Evolutionary conservation across 2,113 vertebrate species (phyloP).

Genomic region (Apaloderma vittatum): DNA sequence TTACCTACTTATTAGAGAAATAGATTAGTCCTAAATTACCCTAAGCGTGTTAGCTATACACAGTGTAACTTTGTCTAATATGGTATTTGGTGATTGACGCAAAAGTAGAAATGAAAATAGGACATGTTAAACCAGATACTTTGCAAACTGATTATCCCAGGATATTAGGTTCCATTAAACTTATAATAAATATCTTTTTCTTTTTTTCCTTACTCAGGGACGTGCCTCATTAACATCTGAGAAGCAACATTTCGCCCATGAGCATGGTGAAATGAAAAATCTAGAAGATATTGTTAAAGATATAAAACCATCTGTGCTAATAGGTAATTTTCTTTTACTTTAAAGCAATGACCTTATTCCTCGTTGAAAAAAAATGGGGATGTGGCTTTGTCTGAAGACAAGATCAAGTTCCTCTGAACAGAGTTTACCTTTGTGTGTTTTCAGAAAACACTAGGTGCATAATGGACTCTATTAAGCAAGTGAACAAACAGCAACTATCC

Average conservation of each 20-base stretch:
- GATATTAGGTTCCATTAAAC: not conserved
- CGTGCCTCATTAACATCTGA: constrained; percentile 90
- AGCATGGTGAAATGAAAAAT: constrained; percentile 88
- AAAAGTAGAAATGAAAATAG: not conserved
- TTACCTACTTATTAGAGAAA: not conserved
- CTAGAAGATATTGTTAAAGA: constrained; percentile 88
- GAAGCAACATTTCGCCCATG: constrained; percentile 91
- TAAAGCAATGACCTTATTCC: constrained; percentile 21
- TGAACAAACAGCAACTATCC: constrained; percentile 5
- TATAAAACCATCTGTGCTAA: constrained; percentile 92
- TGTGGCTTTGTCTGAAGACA: constrained; percentile 19
- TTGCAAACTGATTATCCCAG: not conserved
- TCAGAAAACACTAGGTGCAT: constrained; percentile 15
- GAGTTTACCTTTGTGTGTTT: constrained; percentile 45
- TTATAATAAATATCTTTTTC: not conserved
- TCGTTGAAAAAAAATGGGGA: not conserved
- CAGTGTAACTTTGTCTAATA: not conserved
- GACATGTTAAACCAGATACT: not conserved
- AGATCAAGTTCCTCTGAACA: constrained; percentile 42
- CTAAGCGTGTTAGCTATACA: not conserved
- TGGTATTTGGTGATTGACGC: not conserved
- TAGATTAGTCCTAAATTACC: not conserved
- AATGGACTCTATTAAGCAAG: constrained; percentile 35
- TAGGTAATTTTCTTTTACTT: constrained; percentile 83
- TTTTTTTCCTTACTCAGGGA: constrained; percentile 77